Base-by-base conservation (phyloP, 1,140 invertebrate species). In the Orchesella cincta region DNA sequence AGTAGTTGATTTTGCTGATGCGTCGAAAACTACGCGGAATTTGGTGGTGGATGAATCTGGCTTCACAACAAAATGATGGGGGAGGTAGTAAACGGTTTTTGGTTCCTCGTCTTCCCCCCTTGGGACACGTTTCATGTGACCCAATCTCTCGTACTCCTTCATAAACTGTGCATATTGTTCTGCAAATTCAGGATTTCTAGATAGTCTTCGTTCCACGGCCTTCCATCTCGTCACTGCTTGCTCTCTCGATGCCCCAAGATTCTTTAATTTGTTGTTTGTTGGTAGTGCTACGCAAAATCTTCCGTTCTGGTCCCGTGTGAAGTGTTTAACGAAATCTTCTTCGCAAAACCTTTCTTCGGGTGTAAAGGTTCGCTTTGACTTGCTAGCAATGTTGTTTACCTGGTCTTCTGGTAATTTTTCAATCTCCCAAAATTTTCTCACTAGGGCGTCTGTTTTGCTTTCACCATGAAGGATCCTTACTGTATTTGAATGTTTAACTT, bases 371-470 rank as follows among this genome's bases (percentile, higher is more conserved):
- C 31, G n/a, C n/a, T 57, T 39, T 2, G n/a, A 1, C 16, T 12
- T 46, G n/a, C n/a, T n/a, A n/a, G n/a, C n/a, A n/a, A n/a, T n/a
- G n/a, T n/a, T n/a, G n/a, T n/a, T n/a, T n/a, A n/a, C n/a, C n/a
- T n/a, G n/a, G n/a, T n/a, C n/a, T n/a, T n/a, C n/a, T 0, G 76
- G 57, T 16, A 78, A 3, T 16, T 83, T 77, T 73, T 85, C 85
- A 1, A 84, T 0, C 35, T 83, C 76, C 84, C 84, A 85, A 72
- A 85, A 85, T 83, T 39, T 0, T 81, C 67, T 67, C 20, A 80
- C 16, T 0, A 26, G 18, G 0, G 36, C 14, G 3, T 78, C 76
- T 5, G 62, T 67, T 14, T 67, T 29, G 33, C 62, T 31, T 12
- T 67, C 3, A 3, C 8, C 62, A 67, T 67, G 62, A 31, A 31